Evolutionary conservation across 2,797 vertebrate species (phyloP).

Genomic region (Hypotaenidia okinawae): DNA sequence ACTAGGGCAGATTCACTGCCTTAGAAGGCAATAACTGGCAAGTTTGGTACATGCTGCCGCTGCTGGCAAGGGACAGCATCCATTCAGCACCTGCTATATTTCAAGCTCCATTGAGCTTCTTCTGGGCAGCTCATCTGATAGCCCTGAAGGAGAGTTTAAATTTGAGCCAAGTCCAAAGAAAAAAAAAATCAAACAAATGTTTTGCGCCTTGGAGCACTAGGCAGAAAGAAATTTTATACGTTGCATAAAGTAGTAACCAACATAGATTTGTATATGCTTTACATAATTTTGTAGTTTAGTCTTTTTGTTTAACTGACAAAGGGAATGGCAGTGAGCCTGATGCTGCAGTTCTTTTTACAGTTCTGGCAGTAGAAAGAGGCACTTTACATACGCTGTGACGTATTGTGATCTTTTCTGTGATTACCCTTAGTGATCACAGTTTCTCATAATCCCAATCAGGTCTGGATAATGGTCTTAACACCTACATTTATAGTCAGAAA

Average conservation of each 20-base stretch:
- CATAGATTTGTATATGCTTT: neutral
- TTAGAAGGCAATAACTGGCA: neutral
- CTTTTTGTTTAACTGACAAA: neutral
- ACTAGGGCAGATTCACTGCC: neutral
- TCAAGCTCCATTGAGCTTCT: conserved; percentile 15
- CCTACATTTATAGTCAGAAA: neutral
- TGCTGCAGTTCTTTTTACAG: neutral
- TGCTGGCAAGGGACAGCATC: neutral
- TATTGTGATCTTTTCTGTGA: neutral
- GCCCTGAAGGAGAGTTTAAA: conserved; percentile 14
- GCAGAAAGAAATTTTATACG: neutral
- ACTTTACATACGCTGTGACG: neutral
- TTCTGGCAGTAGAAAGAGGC: neutral
- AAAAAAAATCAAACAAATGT: neutral
- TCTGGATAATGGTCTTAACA: neutral
- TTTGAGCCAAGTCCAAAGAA: neutral
- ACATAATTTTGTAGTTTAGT: neutral
- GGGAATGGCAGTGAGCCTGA: neutral
- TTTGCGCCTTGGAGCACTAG: neutral
- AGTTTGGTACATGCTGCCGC: neutral
- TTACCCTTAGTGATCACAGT: neutral
- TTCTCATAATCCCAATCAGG: neutral
- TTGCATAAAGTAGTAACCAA: neutral
- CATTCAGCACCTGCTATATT: conserved; percentile 5
- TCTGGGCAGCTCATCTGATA: conserved; percentile 12